These are phyloP conservation scores for Deilephila elpenor DNA, from an alignment of 2,888 invertebrate species.

Conservation along the genomic window DNA sequence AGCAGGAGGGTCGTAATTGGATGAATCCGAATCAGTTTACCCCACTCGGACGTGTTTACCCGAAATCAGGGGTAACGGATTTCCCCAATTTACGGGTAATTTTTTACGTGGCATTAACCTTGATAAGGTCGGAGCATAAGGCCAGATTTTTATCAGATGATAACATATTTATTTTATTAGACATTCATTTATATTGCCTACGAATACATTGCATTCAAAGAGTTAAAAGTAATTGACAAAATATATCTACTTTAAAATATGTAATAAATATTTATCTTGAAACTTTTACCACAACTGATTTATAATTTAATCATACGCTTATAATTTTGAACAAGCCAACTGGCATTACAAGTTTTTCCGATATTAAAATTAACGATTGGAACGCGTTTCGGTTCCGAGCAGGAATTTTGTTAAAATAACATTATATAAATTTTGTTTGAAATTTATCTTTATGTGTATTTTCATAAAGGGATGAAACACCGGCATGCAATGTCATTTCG, in stretches of 20 bases:
- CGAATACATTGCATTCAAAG: too few relatives aligned
- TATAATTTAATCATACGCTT: neutral
- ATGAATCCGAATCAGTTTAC: constrained; percentile 82
- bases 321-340: neutral
- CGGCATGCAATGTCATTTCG: neutral
- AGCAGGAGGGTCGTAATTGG: constrained; percentile 74
- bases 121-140: constrained; percentile 31
- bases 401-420: constrained; percentile 10
- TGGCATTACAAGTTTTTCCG: neutral
- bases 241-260: neutral
- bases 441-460: neutral
- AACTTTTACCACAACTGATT: neutral
- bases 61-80: constrained; percentile 73
- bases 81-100: constrained; percentile 63
- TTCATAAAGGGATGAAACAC: constrained; percentile 2
- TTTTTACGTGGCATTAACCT: constrained; percentile 47
- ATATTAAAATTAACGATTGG: constrained; percentile 3
- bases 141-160: neutral
- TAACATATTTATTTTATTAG: too few relatives aligned
- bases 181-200: too few relatives aligned
- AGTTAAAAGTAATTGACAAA: too few relatives aligned
- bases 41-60: constrained; percentile 79
- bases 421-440: neutral
- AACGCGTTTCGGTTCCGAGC: neutral
- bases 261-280: neutral